Evolutionary conservation across 2,888 invertebrate species (phyloP).

Genomic region (Galerucella calmariensis): DNA sequence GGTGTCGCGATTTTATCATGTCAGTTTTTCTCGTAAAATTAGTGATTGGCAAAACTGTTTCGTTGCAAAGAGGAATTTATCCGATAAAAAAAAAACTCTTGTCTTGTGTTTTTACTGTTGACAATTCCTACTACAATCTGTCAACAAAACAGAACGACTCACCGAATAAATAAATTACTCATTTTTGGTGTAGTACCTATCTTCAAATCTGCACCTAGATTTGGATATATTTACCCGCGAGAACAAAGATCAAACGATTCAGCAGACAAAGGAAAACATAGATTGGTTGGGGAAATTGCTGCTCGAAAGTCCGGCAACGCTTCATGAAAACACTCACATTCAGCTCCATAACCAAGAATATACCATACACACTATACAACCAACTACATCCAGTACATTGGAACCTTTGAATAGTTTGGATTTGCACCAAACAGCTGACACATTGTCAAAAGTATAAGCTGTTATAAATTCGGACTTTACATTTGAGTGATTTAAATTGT

Average conservation of each 20-base stretch:
- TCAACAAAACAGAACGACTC: not conserved
- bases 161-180: not conserved
- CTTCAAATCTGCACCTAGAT: not conserved
- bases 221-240: not conserved
- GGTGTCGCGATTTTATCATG: too few species aligned
- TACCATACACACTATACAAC: too few species aligned
- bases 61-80: too few species aligned
- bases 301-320: slow-evolving; percentile 12
- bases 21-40: too few species aligned
- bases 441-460: not conserved
- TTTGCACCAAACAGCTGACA: slow-evolving; percentile 15
- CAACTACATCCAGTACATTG: not conserved
- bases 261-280: slow-evolving; percentile 10
- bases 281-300: not conserved
- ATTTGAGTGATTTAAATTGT: not conserved
- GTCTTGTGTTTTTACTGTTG: too few species aligned
- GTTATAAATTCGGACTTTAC: not conserved
- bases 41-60: too few species aligned
- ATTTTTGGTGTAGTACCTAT: not conserved
- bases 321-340: slow-evolving; percentile 19
- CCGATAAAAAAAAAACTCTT: too few species aligned
- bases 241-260: slow-evolving; percentile 18
- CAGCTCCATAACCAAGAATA: slow-evolving; percentile 15
- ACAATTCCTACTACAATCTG: not conserved
- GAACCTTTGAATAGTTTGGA: not conserved